Conservation (phyloP, 2,888 invertebrate species). For the Elysia crispata region DNA sequence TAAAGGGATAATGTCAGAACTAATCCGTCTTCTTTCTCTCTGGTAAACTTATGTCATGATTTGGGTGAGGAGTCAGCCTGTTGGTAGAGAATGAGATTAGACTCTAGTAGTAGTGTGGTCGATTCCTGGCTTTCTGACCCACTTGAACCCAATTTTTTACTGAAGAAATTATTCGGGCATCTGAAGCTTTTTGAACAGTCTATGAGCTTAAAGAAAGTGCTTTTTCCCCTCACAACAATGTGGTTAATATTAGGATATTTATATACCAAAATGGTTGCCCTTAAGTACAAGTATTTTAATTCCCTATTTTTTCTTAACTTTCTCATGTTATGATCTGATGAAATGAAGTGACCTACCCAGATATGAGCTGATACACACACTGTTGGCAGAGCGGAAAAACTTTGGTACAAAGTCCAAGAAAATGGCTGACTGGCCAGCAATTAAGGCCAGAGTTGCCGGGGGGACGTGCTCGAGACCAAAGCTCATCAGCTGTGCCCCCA, state of each 20-base stretch:
- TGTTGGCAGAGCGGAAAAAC: slow-evolving; percentile 63
- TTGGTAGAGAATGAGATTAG: no score
- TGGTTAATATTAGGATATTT: not conserved
- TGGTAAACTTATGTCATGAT: no score
- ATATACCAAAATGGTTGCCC: not conserved
- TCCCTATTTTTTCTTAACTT: not conserved
- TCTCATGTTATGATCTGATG: not conserved
- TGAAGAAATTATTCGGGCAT: no score
- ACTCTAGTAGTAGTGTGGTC: no score
- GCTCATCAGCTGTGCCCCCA: slow-evolving; percentile 64
- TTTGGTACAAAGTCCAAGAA: slow-evolving; percentile 71
- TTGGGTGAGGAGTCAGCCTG: no score
- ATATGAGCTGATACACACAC: slow-evolving; percentile 81
- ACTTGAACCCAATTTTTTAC: no score
- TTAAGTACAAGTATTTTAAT: not conserved
- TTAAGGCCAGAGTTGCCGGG: slow-evolving; percentile 80
- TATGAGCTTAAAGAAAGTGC: no score
- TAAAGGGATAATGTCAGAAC: no score
- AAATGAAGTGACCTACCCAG: slow-evolving; percentile 36
- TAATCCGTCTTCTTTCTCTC: no score
- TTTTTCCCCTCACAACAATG: no score
- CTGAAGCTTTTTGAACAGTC: no score
- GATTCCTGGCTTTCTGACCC: no score
- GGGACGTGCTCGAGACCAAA: slow-evolving; percentile 78
- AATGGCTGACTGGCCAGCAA: slow-evolving; percentile 78